Evolutionary conservation across 2,797 vertebrate genomes (phyloP).

Genomic region (Pseudocheirus occidentalis): DNA sequence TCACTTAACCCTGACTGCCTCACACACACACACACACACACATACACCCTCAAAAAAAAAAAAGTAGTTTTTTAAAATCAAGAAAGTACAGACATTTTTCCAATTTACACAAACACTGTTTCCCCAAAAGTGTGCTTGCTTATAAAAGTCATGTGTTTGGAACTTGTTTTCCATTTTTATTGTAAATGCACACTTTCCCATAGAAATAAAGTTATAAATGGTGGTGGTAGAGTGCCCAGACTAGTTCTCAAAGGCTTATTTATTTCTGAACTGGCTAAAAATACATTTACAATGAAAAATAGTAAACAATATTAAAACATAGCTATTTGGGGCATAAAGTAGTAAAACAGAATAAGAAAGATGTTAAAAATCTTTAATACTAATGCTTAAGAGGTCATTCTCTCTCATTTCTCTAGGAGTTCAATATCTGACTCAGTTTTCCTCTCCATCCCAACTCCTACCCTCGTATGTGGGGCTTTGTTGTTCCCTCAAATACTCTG

Average conservation of each 20-base stretch:
- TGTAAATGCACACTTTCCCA: neutral
- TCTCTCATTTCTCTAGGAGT: neutral
- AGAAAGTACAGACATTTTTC: neutral
- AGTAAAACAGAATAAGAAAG: conserved; percentile 4
- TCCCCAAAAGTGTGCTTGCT: neutral
- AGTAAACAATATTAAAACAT: conserved; percentile 24
- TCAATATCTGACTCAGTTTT: neutral
- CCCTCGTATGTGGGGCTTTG: neutral
- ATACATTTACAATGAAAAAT: conserved; percentile 20
- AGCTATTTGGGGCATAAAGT: conserved; percentile 14
- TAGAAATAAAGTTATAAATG: conserved; percentile 22
- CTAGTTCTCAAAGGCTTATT: conserved; percentile 19
- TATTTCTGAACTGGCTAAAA: neutral
- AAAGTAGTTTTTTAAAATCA: neutral
- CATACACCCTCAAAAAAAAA: no score
- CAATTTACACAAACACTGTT: neutral
- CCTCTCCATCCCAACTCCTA: neutral
- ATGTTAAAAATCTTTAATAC: neutral
- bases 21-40: no score
- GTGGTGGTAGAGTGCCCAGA: neutral
- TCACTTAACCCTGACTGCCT: no score
- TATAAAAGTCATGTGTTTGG: neutral
- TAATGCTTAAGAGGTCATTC: neutral
- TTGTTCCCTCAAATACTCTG: neutral
- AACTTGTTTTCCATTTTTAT: neutral